Conservation (phyloP, 2,797 vertebrate species). For the Diplodus sargus region DNA sequence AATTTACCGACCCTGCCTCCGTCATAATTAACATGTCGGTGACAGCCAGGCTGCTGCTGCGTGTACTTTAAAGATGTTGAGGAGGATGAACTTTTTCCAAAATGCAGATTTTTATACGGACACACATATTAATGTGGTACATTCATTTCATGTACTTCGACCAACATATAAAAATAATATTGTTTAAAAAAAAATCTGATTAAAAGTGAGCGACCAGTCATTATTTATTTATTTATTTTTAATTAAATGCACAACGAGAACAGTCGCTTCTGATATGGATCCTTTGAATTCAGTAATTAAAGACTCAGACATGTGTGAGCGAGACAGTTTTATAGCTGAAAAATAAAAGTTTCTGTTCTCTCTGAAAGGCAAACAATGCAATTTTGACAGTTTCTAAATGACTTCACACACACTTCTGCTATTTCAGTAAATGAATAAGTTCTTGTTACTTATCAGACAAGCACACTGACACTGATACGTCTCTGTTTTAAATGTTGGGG, state of each 20-base stretch:
- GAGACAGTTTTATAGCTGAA: neutral
- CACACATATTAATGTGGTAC: neutral
- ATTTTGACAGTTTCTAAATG: neutral
- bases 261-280: neutral
- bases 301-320: neutral
- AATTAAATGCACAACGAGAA: neutral
- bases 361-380: neutral
- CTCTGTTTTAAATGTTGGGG: too few species aligned
- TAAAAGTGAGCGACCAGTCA: too few species aligned
- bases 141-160: too few species aligned
- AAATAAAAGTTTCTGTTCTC: neutral
- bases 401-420: neutral
- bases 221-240: neutral
- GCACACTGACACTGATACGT: neutral
- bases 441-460: neutral
- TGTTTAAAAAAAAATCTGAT: too few species aligned
- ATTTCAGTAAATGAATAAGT: too few species aligned
- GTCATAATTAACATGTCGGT: slow-evolving; percentile 19
- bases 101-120: neutral
- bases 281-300: neutral
- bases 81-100: slow-evolving; percentile 3
- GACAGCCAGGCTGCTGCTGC: neutral
- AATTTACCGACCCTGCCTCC: slow-evolving; percentile 22
- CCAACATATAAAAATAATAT: too few species aligned
- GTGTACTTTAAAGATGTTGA: neutral